Evolutionary conservation across 2,888 invertebrate species (phyloP).

Genomic region (Brachyopa scutellaris): DNA sequence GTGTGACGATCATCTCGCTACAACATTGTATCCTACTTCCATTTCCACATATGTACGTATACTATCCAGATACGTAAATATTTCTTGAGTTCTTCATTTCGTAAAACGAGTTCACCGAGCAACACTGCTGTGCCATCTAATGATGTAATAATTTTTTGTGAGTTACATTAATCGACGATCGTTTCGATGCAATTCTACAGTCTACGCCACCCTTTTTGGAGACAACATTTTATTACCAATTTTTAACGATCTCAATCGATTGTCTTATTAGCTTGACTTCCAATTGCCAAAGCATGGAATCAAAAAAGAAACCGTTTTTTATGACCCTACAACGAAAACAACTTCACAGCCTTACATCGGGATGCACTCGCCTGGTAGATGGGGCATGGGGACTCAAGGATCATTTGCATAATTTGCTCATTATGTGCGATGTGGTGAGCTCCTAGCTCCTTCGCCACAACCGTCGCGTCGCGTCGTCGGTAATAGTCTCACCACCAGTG

Average conservation of each 20-base stretch:
- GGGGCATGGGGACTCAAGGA: not conserved
- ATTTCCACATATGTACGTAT: too few relatives aligned
- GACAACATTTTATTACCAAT: conserved; percentile 5
- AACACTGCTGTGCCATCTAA: conserved; percentile 1
- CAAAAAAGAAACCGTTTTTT: too few relatives aligned
- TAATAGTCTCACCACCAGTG: conserved; percentile 50
- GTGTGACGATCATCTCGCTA: too few relatives aligned
- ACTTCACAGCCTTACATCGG: conserved; percentile 9
- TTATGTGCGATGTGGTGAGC: conserved; percentile 33
- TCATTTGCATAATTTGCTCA: conserved; percentile 49
- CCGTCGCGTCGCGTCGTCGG: not conserved
- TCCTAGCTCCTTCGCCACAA: not conserved
- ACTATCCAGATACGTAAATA: too few relatives aligned
- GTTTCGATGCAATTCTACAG: too few relatives aligned
- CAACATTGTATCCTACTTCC: too few relatives aligned
- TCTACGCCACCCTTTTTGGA: not conserved
- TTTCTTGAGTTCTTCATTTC: not conserved
- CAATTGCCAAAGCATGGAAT: too few relatives aligned
- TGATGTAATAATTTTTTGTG: not conserved
- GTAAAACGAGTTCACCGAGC: too few relatives aligned
- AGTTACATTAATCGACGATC: not conserved
- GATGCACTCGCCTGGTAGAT: not conserved
- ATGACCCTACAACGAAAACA: not conserved
- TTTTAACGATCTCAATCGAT: conserved; percentile 13
- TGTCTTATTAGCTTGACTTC: not conserved